Base-by-base conservation (phyloP, 35 echinoderm and acorn worm genomes). In the Strongylocentrotus purpuratus region DNA sequence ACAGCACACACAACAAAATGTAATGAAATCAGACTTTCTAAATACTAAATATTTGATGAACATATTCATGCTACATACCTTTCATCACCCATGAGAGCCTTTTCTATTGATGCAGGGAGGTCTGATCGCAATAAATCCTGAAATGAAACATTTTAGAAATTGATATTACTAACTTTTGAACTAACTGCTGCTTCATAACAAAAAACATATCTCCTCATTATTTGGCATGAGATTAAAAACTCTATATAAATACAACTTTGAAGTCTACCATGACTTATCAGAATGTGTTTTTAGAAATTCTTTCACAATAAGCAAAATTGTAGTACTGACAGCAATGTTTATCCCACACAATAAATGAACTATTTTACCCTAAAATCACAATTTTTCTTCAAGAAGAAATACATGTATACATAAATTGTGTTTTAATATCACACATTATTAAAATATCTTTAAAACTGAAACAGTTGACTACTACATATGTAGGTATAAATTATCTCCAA, bases 71-170 rank as follows among this genome's bases (percentile, higher is more conserved):
- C 9, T 45, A 33, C 87, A 33, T 96, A 99, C 98, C 98, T 97
- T 97, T 99, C 98, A 98, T 99, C 98, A 47, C 98, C 98, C 89
- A 96, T 97, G 86, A 99, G 86, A 25, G 98, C 98, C 95, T 99
- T 98, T 86, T 99, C 98, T 88, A 99, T 99, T 35, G 98, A 97
- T 52, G 96, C 96, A 41, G 98, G 98, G 55, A 99, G 88, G 86
- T 97, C 96, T 46, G 97, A 97, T 94, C 98, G 85, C 32, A 99
- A 94, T 88, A 99, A 90, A 94, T 99, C 98, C 98, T 99, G 85
- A 46, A 92, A 86, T 25, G 25, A 91, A 90, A 85, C 0, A 45
- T 18, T 9, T 18, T 11, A 7, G 65, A 78, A 28, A 78, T 28
- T 4, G 0, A 6, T 28, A 78, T 28, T n/a, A 78, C n/a, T n/a